A percentile compares a stretch with the other conserved stretches of the same genome.
These are phyloP conservation scores for Hippolais icterina DNA, from an alignment of 2,113 vertebrate species.

Conservation along the genomic window DNA sequence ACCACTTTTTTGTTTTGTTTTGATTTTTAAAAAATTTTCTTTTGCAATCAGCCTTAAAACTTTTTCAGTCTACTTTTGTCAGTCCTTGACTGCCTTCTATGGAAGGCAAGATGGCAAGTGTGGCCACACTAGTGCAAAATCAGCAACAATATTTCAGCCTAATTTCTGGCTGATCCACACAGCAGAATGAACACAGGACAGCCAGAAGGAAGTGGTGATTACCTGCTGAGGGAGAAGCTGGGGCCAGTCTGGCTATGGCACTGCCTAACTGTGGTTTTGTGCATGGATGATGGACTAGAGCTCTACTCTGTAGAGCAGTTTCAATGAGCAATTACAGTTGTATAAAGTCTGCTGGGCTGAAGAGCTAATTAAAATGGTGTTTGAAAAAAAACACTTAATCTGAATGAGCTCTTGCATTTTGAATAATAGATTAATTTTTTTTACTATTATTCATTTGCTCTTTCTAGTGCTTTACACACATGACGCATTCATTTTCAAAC, in stretches of 20 bases:
- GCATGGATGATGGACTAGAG: neutral
- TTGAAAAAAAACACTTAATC: neutral
- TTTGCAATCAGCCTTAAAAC: neutral
- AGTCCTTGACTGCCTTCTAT: neutral
- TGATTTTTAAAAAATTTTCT: neutral
- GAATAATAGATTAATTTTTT: neutral
- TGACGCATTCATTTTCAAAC: neutral
- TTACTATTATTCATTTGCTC: neutral
- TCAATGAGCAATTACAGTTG: neutral
- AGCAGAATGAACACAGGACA: neutral
- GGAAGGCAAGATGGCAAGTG: neutral
- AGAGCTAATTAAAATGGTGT: conserved; percentile 20
- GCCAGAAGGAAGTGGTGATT: neutral
- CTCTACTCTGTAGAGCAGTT: neutral
- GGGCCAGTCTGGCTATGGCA: neutral
- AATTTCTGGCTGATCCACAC: neutral
- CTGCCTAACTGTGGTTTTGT: neutral
- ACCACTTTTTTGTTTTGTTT: neutral
- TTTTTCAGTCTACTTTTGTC: neutral
- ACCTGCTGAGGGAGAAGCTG: neutral
- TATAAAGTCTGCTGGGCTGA: neutral
- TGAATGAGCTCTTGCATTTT: neutral
- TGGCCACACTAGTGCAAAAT: neutral
- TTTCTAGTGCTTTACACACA: neutral
- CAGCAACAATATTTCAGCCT: neutral